Conservation (phyloP, 2,888 invertebrate genomes). For the Autographa gamma region DNA sequence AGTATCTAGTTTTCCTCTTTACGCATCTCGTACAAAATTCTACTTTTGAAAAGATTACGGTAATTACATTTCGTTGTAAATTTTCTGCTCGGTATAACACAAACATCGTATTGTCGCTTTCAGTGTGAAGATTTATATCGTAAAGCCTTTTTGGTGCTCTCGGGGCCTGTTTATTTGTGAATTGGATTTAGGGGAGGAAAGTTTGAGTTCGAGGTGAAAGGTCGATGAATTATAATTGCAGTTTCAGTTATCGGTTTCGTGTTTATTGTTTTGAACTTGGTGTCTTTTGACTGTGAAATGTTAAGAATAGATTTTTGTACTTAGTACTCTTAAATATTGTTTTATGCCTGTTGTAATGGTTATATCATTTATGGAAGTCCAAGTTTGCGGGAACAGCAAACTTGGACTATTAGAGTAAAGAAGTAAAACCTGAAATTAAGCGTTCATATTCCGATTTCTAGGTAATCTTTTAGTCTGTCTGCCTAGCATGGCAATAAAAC, state of each 20-base stretch:
- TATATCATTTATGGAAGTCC: too few relatives aligned
- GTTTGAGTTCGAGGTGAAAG: constrained; percentile 43
- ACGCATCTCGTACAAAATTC: constrained; percentile 37
- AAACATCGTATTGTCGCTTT: constrained; percentile 60
- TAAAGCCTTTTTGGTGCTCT: constrained; percentile 49
- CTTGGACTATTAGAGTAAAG: too few relatives aligned
- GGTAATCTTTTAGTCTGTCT: too few relatives aligned
- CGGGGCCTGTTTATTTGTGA: constrained; percentile 49
- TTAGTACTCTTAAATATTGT: too few relatives aligned
- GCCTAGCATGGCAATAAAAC: too few relatives aligned
- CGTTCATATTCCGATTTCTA: too few relatives aligned
- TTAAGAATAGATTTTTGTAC: too few relatives aligned
- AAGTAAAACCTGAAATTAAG: too few relatives aligned
- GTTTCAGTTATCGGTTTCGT: constrained; percentile 1
- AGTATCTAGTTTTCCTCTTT: constrained; percentile 10
- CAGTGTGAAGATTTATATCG: constrained; percentile 58
- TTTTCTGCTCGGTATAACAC: constrained; percentile 67
- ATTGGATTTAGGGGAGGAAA: constrained; percentile 45
- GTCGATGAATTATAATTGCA: constrained; percentile 34
- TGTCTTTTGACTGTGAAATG: too few relatives aligned
- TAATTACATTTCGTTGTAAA: constrained; percentile 77
- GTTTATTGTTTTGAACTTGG: not conserved
- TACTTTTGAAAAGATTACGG: constrained; percentile 65
- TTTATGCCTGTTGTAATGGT: too few relatives aligned
- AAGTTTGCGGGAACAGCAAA: too few relatives aligned